Conservation (phyloP, 2,888 invertebrate genomes). For the Drosophila falleni region DNA sequence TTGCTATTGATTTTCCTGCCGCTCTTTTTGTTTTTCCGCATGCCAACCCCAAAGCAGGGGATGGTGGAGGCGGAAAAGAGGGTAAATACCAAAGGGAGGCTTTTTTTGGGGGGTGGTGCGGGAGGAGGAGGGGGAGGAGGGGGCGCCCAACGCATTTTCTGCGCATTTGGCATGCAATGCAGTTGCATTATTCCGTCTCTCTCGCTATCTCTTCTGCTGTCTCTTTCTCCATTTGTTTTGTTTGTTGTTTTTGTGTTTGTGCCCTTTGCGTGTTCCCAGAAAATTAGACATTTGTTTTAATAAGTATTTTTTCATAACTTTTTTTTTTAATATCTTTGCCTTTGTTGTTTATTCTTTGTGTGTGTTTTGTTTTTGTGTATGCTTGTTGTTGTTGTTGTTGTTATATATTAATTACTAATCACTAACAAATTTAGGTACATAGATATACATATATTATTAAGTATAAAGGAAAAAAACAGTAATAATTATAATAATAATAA, state of each 20-base stretch:
- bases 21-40: constrained; percentile 39
- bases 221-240: neutral
- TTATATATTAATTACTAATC: constrained; percentile 42
- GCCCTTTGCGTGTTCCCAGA: constrained; percentile 16
- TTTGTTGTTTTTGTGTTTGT: neutral
- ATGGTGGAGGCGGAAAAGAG: neutral
- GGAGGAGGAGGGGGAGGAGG: neutral
- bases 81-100: neutral
- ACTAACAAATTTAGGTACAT: constrained; percentile 51
- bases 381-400: constrained; percentile 18
- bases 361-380: constrained; percentile 38
- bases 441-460: constrained; percentile 1
- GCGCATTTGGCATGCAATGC: constrained; percentile 67
- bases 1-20: constrained; percentile 48
- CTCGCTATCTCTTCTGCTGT: neutral
- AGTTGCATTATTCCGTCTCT: constrained; percentile 28
- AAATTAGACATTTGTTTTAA: constrained; percentile 25
- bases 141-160: constrained; percentile 64
- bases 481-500: constrained; percentile 3
- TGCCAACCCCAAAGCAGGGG: constrained; percentile 1
- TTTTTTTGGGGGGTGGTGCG: neutral
- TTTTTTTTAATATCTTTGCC: constrained; percentile 22
- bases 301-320: neutral
- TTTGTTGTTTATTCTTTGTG: constrained; percentile 16
- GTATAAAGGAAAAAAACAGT: constrained; percentile 8